A percentile compares a stretch with the other conserved stretches of the same genome.
Conservation (phyloP, 2,888 invertebrate species). For the Germaria angustata region DNA sequence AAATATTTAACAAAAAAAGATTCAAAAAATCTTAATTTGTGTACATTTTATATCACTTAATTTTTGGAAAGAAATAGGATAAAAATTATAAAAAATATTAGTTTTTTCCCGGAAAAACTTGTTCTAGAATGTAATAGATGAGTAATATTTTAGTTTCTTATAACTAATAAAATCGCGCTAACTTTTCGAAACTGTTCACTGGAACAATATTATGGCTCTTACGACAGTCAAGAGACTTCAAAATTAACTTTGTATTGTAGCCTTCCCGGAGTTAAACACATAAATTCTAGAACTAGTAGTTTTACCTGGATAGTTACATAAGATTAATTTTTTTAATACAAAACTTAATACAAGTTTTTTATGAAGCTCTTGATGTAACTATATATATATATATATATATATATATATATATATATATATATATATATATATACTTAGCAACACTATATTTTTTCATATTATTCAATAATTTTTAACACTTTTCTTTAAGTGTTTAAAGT, state of each 20-base stretch:
- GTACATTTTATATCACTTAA: constrained; percentile 15
- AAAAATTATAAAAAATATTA: background rate
- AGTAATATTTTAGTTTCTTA: background rate
- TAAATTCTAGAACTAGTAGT: background rate
- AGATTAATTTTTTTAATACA: constrained; percentile 32
- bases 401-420: too few species aligned
- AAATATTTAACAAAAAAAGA: background rate
- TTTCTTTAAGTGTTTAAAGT: constrained; percentile 11
- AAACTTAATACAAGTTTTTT: constrained; percentile 47
- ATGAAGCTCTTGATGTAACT: constrained; percentile 21
- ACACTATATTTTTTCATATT: constrained; percentile 2
- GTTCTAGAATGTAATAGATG: background rate
- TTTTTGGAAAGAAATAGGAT: constrained; percentile 1
- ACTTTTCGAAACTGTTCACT: background rate
- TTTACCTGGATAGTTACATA: background rate
- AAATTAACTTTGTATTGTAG: too few species aligned
- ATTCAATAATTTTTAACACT: constrained; percentile 56
- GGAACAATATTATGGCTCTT: too few species aligned
- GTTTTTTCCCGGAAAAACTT: background rate
- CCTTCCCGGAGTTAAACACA: background rate
- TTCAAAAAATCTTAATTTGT: background rate
- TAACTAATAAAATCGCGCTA: background rate
- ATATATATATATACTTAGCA: too few species aligned
- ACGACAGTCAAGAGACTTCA: too few species aligned
- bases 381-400: too few species aligned